Base-by-base conservation (phyloP, 1,140 invertebrate genomes). In the Leptinotarsa texana region DNA sequence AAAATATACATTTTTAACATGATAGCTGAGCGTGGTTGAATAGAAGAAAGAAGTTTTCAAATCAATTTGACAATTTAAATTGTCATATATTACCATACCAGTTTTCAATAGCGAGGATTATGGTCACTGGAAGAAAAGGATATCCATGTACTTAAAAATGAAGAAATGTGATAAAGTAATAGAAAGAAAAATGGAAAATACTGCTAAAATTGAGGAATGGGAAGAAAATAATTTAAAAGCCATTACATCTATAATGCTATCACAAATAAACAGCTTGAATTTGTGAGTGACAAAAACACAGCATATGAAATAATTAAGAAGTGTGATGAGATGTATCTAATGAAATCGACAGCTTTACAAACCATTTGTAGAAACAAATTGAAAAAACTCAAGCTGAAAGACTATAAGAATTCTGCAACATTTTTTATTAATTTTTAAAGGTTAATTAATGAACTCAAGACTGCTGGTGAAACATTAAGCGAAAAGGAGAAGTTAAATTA, bases 401-500 rank as follows among this genome's bases (percentile, higher is more conserved):
- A 81, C 72, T 83, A 51, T 51, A 18, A 3, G 24, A 49, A 81
- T 17, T 6, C 51, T 0, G 24, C 63, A 15, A 33, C 8, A 65
- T 84, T 83, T 83, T 84, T 63, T 5, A 71, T 65, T 75, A 79
- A 81, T 33, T 83, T 83, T 75, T 80, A 84, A 65, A 84, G 80
- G 74, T 13, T 76, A 24, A n/a, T 78, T 17, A 82, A 82, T 66
- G 77, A 78, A 62, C 66, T 83, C 49, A 83, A 81, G 77, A 15
- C 11, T 4, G 81, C 82, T 3, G 80, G 83, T 22, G 81, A 75
- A 24, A 73, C 62, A 63, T 61, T 83, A 48, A 75, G 21, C 1
- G 80, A 82, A 63, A 22, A 79, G 74, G 82, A 84, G 75, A 85
- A 84, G 77, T n/a, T 82, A 13, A 79, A 79, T 63, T 85, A 85